A percentile compares a stretch with the other conserved stretches of the same genome.
Conservation (phyloP, 2,113 vertebrate species). For the Dicentrarchus labrax region DNA sequence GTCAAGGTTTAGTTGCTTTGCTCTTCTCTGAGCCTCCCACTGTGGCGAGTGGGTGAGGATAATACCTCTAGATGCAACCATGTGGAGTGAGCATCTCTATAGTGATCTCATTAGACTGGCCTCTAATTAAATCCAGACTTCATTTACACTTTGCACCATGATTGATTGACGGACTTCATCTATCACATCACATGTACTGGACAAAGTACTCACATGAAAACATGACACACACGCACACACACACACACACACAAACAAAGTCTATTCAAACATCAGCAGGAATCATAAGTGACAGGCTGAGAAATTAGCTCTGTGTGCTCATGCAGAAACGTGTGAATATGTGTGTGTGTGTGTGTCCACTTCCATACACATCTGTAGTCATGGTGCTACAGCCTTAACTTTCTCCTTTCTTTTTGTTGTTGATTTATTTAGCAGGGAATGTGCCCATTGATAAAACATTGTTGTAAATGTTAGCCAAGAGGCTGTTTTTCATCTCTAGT, state of each 20-base stretch:
- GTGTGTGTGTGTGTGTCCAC: neutral
- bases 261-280: neutral
- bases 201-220: neutral
- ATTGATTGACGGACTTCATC: slow-evolving; percentile 19
- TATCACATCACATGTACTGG: slow-evolving; percentile 15
- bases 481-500: no score
- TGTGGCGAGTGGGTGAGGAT: neutral
- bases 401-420: neutral
- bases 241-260: neutral
- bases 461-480: no score
- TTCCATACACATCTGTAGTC: neutral
- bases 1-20: neutral
- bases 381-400: neutral
- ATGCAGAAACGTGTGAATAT: neutral
- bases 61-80: neutral
- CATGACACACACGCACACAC: neutral
- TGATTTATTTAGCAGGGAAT: no score
- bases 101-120: neutral
- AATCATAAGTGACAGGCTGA: slow-evolving; percentile 12
- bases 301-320: slow-evolving; percentile 11
- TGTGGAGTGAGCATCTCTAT: neutral
- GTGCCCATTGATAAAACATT: no score
- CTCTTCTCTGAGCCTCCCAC: neutral
- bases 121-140: neutral
- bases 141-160: neutral